Conservation (phyloP, 2,797 vertebrate genomes). For the Neopelma chrysocephalum region DNA sequence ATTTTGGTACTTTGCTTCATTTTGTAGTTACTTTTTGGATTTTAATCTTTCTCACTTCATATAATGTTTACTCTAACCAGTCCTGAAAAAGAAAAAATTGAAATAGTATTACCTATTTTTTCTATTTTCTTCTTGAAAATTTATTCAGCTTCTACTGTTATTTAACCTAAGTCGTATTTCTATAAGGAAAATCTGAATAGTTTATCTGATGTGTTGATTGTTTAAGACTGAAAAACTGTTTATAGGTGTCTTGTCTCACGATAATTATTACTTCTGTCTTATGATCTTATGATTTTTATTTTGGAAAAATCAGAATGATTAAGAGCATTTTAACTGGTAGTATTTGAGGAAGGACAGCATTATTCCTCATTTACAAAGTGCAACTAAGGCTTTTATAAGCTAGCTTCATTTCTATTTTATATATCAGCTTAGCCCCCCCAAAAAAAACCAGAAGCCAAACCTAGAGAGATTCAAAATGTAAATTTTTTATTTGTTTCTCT, state of each 20-base stretch:
- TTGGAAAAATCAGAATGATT: neutral
- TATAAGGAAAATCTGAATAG: neutral
- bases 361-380: neutral
- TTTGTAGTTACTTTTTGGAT: neutral
- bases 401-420: neutral
- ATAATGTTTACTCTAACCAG: neutral
- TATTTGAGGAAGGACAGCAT: neutral
- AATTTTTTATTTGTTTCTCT: too few relatives aligned
- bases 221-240: neutral
- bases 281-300: rapidly evolving
- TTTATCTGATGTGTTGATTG: neutral
- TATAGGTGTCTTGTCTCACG: neutral
- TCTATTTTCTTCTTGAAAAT: neutral
- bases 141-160: neutral
- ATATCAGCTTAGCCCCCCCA: rapidly evolving
- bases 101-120: neutral
- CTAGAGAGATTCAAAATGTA: neutral
- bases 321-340: neutral
- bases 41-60: neutral
- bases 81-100: neutral
- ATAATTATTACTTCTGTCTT: neutral
- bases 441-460: neutral
- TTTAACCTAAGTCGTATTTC: neutral
- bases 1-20: neutral
- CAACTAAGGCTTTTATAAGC: neutral